Evolutionary conservation across 2,797 vertebrate species (phyloP).

Genomic region (Anableps anableps): DNA sequence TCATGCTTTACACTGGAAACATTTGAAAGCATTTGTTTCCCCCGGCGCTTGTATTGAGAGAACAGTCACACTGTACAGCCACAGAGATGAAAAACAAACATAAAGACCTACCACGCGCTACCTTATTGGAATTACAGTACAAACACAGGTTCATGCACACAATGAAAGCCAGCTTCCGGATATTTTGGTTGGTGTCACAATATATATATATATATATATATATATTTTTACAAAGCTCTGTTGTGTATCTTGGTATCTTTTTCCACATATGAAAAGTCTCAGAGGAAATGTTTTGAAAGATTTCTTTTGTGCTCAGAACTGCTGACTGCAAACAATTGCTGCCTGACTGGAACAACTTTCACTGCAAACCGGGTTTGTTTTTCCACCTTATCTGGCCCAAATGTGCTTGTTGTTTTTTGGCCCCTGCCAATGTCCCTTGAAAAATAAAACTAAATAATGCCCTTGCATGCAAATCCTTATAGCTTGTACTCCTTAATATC

Average conservation of each 20-base stretch:
- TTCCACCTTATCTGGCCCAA: conserved; percentile 23
- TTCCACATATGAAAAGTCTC: conserved; percentile 24
- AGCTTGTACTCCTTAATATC: conserved; percentile 22
- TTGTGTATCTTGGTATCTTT: conserved; percentile 66
- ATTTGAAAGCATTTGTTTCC: conserved; percentile 53
- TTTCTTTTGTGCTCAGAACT: conserved; percentile 50
- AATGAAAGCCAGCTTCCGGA: conserved; percentile 83
- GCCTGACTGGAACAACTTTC: conserved; percentile 45
- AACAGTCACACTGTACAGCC: conserved; percentile 59
- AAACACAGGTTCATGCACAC: conserved; percentile 85
- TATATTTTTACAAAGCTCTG: conserved; percentile 73
- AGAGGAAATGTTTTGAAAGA: conserved; percentile 43
- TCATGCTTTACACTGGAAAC: conserved; percentile 39
- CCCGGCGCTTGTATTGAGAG: conserved; percentile 35
- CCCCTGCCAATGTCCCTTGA: conserved; percentile 57
- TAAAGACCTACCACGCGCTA: conserved; percentile 64
- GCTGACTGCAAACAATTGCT: conserved; percentile 29
- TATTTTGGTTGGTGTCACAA: conserved; percentile 80
- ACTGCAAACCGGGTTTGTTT: conserved; percentile 33
- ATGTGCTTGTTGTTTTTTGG: conserved; percentile 62
- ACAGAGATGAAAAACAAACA: conserved; percentile 61
- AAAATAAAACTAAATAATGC: conserved; percentile 72
- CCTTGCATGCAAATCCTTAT: conserved; percentile 70
- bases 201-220: conserved; percentile 21
- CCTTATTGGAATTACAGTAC: conserved; percentile 79